These are phyloP conservation scores for Bilobella aurantiaca DNA, from an alignment of 1,140 invertebrate genomes.

Conservation along the genomic window DNA sequence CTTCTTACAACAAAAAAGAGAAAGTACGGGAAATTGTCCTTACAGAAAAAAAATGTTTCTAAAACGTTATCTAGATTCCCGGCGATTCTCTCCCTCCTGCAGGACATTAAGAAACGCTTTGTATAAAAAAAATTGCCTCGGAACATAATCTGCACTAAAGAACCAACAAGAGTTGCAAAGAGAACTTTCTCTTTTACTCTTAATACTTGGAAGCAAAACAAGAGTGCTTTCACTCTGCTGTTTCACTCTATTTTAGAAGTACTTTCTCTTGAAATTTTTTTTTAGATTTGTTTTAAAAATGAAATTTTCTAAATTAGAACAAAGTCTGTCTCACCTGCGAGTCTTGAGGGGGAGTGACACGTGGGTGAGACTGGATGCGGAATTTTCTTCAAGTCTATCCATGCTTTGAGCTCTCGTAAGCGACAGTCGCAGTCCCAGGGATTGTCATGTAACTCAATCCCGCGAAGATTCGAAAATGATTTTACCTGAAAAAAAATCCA, in stretches of 20 bases:
- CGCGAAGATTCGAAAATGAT: constrained; percentile 52
- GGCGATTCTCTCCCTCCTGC: no score
- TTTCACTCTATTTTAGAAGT: no score
- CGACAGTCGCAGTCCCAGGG: constrained; percentile 84
- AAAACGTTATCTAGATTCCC: no score
- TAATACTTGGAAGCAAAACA: neutral
- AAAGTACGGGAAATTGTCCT: no score
- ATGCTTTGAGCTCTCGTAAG: constrained; percentile 65
- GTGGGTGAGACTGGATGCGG: constrained; percentile 63
- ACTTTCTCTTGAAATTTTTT: neutral
- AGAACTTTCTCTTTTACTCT: neutral
- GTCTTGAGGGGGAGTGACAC: constrained; percentile 45
- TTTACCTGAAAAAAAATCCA: constrained; percentile 28
- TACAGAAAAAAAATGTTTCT: no score
- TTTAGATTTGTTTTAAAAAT: neutral
- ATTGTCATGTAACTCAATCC: constrained; percentile 78
- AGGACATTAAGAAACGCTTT: no score
- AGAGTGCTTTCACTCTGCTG: constrained; percentile 17
- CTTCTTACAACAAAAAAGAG: no score
- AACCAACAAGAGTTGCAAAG: neutral
- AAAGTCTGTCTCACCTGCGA: constrained; percentile 22
- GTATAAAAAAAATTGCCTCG: no score
- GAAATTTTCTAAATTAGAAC: neutral
- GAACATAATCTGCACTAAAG: no score
- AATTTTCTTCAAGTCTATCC: constrained; percentile 71